A percentile compares a stretch with the other conserved stretches of the same genome.
Evolutionary conservation across 1,140 invertebrate species (phyloP).

Genomic region (Holotrichia oblita): DNA sequence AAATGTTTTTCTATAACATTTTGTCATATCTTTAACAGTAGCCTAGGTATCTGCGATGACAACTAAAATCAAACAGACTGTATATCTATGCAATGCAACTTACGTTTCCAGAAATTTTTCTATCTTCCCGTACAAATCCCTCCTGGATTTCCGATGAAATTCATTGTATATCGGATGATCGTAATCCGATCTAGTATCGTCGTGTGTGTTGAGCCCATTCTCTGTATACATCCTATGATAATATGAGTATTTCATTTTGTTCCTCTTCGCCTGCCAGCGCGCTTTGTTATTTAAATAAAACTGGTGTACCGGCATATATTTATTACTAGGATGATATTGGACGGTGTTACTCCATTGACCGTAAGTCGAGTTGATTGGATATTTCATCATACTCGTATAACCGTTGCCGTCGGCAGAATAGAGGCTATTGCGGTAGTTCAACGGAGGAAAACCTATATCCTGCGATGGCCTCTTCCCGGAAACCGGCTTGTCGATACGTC

Average conservation of each 20-base stretch:
- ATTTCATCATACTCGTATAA: neutral
- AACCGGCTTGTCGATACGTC: constrained; percentile 22
- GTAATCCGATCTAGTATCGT: constrained; percentile 10
- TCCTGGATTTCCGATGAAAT: constrained; percentile 64
- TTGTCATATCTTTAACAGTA: too few species aligned
- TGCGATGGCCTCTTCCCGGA: neutral
- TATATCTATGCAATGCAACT: too few species aligned
- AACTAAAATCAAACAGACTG: too few species aligned
- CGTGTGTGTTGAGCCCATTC: neutral
- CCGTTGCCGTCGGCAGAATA: neutral
- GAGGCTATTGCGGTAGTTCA: constrained; percentile 2
- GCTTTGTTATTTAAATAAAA: constrained; percentile 14
- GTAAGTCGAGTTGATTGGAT: constrained; percentile 14
- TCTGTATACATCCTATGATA: neutral
- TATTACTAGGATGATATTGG: neutral
- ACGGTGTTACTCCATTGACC: neutral
- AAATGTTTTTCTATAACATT: too few species aligned
- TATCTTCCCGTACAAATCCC: constrained; percentile 67
- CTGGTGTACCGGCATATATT: neutral
- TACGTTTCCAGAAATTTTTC: constrained; percentile 69
- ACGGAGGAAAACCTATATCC: constrained; percentile 26
- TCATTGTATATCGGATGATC: constrained; percentile 48
- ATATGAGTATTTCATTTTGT: constrained; percentile 24
- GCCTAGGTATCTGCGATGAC: too few species aligned
- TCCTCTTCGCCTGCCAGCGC: neutral